Percentiles rank a stretch among this genome's conserved stretches.
phyloP scores from a whole-genome alignment of 2,113 vertebrate genomes.

The Lophura nycthemera region DNA sequence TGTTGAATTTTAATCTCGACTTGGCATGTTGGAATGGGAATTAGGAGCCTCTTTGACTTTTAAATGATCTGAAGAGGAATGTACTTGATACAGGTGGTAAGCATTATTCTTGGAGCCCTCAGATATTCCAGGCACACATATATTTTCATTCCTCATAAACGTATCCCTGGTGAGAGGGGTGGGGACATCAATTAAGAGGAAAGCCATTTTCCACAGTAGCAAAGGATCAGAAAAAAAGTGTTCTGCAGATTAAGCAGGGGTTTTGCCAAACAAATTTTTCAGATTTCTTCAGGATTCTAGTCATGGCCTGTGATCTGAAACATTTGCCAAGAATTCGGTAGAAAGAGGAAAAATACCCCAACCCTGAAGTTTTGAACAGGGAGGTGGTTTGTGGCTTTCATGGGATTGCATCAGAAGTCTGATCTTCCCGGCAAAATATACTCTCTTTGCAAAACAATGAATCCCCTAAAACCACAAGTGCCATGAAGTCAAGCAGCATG shows the following conservation, averaged over 20 bases:
- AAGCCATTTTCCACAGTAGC: slow-evolving; percentile 61
- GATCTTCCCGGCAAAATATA: slow-evolving; percentile 65
- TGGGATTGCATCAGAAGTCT: slow-evolving; percentile 71
- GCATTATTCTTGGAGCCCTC: slow-evolving; percentile 48
- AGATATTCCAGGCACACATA: slow-evolving; percentile 23
- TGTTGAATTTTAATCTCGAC: not conserved
- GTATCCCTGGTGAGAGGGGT: slow-evolving; percentile 23
- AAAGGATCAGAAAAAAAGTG: not conserved
- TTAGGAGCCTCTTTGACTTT: slow-evolving; percentile 36
- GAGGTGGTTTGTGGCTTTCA: slow-evolving; percentile 72
- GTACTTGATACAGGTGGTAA: slow-evolving; percentile 40
- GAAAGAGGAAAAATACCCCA: slow-evolving; percentile 37
- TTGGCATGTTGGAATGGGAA: not conserved
- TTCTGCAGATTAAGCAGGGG: slow-evolving; percentile 44
- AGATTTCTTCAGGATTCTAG: slow-evolving; percentile 54
- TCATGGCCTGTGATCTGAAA: slow-evolving; percentile 46
- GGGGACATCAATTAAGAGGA: slow-evolving; percentile 10
- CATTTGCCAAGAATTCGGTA: slow-evolving; percentile 50
- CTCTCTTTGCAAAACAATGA: slow-evolving; percentile 65
- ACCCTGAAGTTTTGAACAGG: slow-evolving; percentile 37
- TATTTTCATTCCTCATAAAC: slow-evolving; percentile 45
- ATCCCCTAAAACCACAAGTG: slow-evolving; percentile 65
- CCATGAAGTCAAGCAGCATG: slow-evolving; percentile 62
- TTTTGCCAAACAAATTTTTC: slow-evolving; percentile 63
- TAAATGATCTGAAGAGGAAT: slow-evolving; percentile 40